These are phyloP conservation scores for Melanchra persicariae DNA, from an alignment of 2,888 invertebrate genomes.

Conservation along the genomic window DNA sequence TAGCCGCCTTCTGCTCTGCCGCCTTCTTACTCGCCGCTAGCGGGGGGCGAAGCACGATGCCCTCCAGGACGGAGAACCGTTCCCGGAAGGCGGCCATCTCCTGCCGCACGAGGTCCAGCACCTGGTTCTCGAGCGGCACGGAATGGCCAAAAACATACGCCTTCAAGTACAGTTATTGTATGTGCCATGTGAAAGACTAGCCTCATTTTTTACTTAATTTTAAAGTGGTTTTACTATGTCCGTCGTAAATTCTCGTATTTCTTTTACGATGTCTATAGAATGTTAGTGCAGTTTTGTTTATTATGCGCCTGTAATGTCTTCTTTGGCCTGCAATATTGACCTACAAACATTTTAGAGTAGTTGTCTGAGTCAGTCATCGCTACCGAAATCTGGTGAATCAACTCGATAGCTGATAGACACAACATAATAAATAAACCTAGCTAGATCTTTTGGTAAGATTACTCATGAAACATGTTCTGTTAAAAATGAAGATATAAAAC, in stretches of 20 bases:
- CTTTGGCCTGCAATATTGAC: slow-evolving; percentile 34
- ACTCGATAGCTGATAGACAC: neutral
- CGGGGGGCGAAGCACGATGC: too few relatives aligned
- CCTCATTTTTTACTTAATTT: slow-evolving; percentile 36
- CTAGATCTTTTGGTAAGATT: neutral
- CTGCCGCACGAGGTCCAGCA: too few relatives aligned
- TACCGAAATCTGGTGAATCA: slow-evolving; percentile 1
- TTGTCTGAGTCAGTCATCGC: slow-evolving; percentile 1
- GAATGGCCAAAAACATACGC: neutral
- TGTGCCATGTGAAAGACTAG: slow-evolving; percentile 28
- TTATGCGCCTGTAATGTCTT: slow-evolving; percentile 27
- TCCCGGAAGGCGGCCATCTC: too few relatives aligned
- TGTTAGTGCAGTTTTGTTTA: slow-evolving; percentile 32
- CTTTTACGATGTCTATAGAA: slow-evolving; percentile 54
- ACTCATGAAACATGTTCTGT: neutral
- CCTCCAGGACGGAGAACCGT: too few relatives aligned
- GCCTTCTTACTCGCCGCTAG: too few relatives aligned
- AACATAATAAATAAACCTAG: neutral
- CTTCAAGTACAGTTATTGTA: slow-evolving; percentile 19
- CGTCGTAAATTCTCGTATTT: slow-evolving; percentile 40
- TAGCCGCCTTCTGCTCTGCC: too few relatives aligned
- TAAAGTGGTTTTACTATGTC: slow-evolving; percentile 39
- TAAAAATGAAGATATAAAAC: neutral
- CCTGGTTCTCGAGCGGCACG: too few relatives aligned
- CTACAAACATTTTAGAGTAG: slow-evolving; percentile 13